Conservation (phyloP, 2,113 vertebrate species). For the Engystomops pustulosus region DNA sequence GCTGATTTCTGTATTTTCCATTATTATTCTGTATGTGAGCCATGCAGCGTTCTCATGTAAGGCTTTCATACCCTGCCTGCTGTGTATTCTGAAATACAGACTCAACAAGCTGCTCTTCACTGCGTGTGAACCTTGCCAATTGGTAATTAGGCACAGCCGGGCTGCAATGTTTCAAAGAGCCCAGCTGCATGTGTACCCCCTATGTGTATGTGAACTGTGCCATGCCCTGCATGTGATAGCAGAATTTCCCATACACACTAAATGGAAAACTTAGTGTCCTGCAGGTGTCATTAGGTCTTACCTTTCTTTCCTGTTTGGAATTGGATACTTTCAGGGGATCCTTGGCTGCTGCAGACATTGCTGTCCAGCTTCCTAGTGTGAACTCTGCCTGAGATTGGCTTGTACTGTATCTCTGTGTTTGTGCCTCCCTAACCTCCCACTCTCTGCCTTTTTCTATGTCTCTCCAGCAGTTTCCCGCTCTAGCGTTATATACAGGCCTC, state of each 20-base stretch:
- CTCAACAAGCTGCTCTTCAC: neutral
- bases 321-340: slow-evolving; percentile 72
- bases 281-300: slow-evolving; percentile 62
- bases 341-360: slow-evolving; percentile 79
- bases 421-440: slow-evolving; percentile 79
- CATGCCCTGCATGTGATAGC: neutral
- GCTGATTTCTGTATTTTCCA: neutral
- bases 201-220: neutral
- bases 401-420: slow-evolving; percentile 74
- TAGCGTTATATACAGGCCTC: slow-evolving; percentile 46
- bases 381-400: slow-evolving; percentile 84
- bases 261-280: neutral
- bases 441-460: slow-evolving; percentile 22
- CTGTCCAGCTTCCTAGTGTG: neutral
- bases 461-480: slow-evolving; percentile 54
- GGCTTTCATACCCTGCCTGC: neutral
- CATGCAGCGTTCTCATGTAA: neutral
- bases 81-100: neutral
- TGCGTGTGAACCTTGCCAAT: neutral
- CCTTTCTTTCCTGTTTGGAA: slow-evolving; percentile 88
- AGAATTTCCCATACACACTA: neutral
- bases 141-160: neutral
- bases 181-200: neutral
- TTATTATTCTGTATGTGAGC: neutral
- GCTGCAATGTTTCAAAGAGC: neutral